Conservation (phyloP, 2,888 invertebrate genomes). For the Monopis laevigella region DNA sequence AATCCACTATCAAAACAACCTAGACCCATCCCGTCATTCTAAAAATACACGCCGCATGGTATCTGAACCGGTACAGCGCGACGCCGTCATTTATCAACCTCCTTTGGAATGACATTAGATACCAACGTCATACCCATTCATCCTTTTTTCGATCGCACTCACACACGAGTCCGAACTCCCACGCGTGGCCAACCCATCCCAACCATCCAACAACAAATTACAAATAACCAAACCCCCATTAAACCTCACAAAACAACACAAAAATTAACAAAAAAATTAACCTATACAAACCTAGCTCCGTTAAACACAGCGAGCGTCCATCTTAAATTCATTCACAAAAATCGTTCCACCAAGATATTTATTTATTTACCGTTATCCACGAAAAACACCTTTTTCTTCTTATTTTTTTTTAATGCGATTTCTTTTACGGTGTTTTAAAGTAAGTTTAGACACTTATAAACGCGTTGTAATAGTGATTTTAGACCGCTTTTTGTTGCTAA, state of each 20-base stretch:
- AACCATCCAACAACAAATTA: slow-evolving; percentile 20
- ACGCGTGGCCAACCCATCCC: slow-evolving; percentile 24
- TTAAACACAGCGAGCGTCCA: slow-evolving; percentile 43
- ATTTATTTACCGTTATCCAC: slow-evolving; percentile 57
- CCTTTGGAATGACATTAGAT: slow-evolving; percentile 46
- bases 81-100: slow-evolving; percentile 7
- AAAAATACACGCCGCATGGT: too few relatives aligned
- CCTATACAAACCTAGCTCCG: too few relatives aligned
- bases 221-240: too few relatives aligned
- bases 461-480: slow-evolving; percentile 1
- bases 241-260: slow-evolving; percentile 15
- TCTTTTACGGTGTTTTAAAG: slow-evolving; percentile 25
- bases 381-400: background rate
- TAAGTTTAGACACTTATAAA: slow-evolving; percentile 15
- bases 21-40: slow-evolving; percentile 23
- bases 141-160: slow-evolving; percentile 53
- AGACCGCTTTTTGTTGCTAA: slow-evolving; percentile 38
- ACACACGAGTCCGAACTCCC: slow-evolving; percentile 33
- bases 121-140: slow-evolving; percentile 61
- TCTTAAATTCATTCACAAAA: slow-evolving; percentile 68
- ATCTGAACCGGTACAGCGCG: slow-evolving; percentile 8
- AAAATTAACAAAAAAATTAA: too few relatives aligned
- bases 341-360: slow-evolving; percentile 41
- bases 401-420: background rate
- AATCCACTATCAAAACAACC: background rate